Evolutionary conservation across 2,113 vertebrate species (phyloP), one percentile per base, ranked within the genome.

Genomic region (Varanus salvator): DNA sequence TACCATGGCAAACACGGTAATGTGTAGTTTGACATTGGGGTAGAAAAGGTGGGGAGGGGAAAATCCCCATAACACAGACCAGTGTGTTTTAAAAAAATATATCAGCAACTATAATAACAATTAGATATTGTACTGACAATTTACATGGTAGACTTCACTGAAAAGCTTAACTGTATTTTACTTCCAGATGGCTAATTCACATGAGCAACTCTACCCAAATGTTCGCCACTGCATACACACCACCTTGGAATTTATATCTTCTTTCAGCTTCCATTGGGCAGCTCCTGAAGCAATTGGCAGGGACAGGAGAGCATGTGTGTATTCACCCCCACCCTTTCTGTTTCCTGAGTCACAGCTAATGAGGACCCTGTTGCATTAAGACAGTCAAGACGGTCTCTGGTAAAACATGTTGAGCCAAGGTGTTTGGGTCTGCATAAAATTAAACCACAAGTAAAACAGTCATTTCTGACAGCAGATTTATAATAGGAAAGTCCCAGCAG

Each of bases 401-500:
- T 90, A 92, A 84, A 96, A 93, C 0, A 95, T 97, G 96, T 96
- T 97, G 97, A 98, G 91, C 91, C 92, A 95, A 97, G 97, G 97
- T 97, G 96, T 97, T 97, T 96, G 95, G 81, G 96, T 92, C 97
- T 97, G 97, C 93, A 95, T 93, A 97, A 96, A 97, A 97, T 98
- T 97, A 97, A 97, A 93, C 95, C 95, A 93, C 95, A 96, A 97
- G 96, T 94, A 97, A 95, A 96, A 96, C 95, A 97, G 96, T 97
- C 95, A 96, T 89, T 97, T 97, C 94, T 96, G 97, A 97, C 96
- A 97, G 97, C 94, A 97, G 97, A 98, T 98, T 97, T 97, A 98
- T 97, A 97, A 97, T 96, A 97, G 95, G 94, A 97, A 97, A 98
- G 97, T 96, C 97, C 82, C 98, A 96, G 97, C 97, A 96, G 97